Conservation (phyloP, 2,113 vertebrate species). For the Gymnarchus niloticus region DNA sequence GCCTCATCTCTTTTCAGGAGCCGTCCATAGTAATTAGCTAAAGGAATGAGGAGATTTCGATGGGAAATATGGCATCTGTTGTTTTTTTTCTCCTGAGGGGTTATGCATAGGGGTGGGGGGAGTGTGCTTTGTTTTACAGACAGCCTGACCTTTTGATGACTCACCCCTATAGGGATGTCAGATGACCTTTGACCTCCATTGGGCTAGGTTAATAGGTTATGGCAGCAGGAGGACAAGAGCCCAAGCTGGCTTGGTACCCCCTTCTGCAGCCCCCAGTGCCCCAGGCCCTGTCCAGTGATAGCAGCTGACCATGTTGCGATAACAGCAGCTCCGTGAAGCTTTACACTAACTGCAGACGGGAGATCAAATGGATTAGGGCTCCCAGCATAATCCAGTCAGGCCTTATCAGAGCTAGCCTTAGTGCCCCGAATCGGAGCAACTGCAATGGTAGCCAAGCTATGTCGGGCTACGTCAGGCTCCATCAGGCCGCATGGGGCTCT, state of each 20-base stretch:
- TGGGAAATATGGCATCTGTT: constrained; percentile 39
- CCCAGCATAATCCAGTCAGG: constrained; percentile 14
- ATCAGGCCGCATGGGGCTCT: background rate
- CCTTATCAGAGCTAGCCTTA: constrained; percentile 20
- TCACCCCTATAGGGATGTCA: background rate
- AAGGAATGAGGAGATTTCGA: constrained; percentile 45
- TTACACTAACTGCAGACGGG: constrained; percentile 10
- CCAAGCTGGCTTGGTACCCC: background rate
- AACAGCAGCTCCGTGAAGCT: background rate
- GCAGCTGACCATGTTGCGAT: constrained; percentile 17
- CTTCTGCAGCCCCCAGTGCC: background rate
- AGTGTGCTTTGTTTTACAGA: constrained; percentile 7
- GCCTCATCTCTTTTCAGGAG: constrained; percentile 28
- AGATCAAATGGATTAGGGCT: constrained; percentile 19
- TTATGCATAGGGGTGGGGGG: background rate
- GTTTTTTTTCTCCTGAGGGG: background rate
- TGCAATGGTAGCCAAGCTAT: background rate
- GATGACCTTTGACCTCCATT: constrained; percentile 26
- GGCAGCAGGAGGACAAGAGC: constrained; percentile 25
- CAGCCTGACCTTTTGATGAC: constrained; percentile 13
- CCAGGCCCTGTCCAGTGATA: background rate
- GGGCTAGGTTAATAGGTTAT: background rate
- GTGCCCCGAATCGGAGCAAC: constrained; percentile 10
- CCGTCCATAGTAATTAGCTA: constrained; percentile 42
- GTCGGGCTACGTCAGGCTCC: background rate